Percentiles rank a stretch among this genome's conserved stretches.
Evolutionary conservation across 2,797 vertebrate genomes (phyloP).

Genomic region (Rhinoraja longicauda): DNA sequence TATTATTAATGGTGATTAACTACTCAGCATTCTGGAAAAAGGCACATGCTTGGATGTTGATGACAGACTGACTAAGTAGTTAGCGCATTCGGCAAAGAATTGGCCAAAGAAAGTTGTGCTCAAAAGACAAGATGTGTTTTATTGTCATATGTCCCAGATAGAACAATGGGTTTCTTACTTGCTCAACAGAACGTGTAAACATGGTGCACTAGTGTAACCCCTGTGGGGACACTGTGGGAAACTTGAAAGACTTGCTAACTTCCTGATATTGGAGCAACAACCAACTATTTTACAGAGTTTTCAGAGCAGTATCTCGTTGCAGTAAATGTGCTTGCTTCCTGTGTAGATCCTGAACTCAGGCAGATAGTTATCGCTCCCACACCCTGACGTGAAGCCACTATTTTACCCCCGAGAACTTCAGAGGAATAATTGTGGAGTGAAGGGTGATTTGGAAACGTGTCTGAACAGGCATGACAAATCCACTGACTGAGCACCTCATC

Average conservation of each 20-base stretch:
- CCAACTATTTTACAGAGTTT: background rate
- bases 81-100: too few relatives aligned
- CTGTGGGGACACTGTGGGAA: background rate
- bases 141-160: too few relatives aligned
- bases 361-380: slow-evolving; percentile 21
- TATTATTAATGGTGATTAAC: too few relatives aligned
- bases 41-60: background rate
- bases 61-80: too few relatives aligned
- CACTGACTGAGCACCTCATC: slow-evolving; percentile 1
- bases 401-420: slow-evolving; percentile 26
- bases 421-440: slow-evolving; percentile 11
- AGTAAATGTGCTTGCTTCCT: slow-evolving; percentile 4
- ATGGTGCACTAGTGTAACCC: background rate
- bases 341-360: background rate
- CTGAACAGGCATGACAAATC: slow-evolving; percentile 21
- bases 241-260: background rate
- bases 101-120: too few relatives aligned
- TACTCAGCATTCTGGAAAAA: background rate
- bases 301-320: background rate
- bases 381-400: background rate
- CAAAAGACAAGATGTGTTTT: too few relatives aligned
- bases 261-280: slow-evolving; percentile 4
- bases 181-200: too few relatives aligned
- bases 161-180: too few relatives aligned
- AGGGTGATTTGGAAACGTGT: slow-evolving; percentile 19